These are phyloP conservation scores for Drosophila triauraria DNA, from an alignment of 1,140 invertebrate species.

Conservation along the genomic window DNA sequence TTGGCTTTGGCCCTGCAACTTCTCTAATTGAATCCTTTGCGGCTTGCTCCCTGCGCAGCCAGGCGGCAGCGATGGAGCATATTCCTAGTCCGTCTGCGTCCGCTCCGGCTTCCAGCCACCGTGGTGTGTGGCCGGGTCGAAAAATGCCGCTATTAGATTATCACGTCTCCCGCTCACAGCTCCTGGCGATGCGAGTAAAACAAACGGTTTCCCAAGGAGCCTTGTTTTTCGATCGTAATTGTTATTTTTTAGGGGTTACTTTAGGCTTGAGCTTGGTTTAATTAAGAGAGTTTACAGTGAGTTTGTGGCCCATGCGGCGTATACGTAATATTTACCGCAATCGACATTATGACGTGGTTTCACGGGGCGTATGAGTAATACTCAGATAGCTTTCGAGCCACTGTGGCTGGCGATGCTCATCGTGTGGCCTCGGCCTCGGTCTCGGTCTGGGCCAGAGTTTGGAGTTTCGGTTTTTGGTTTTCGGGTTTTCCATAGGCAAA, in stretches of 20 bases:
- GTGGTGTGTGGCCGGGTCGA: conserved; percentile 10
- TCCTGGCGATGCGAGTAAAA: neutral
- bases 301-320: neutral
- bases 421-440: conserved; percentile 22
- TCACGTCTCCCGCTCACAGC: neutral
- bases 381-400: neutral
- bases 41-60: conserved; percentile 41
- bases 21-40: conserved; percentile 70
- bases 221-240: no score
- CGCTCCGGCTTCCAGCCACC: neutral
- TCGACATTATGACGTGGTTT: neutral
- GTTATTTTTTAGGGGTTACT: no score
- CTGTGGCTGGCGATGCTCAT: conserved; percentile 19
- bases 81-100: conserved; percentile 2
- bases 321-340: neutral
- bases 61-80: conserved; percentile 25
- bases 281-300: neutral
- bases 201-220: no score
- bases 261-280: no score
- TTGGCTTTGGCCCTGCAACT: conserved; percentile 44
- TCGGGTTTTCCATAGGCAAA: conserved; percentile 6
- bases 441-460: conserved; percentile 25
- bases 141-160: conserved; percentile 6
- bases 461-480: conserved; percentile 24
- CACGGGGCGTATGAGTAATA: conserved; percentile 11